A percentile compares a stretch with the other conserved stretches of the same genome.
Conservation (phyloP, 2,888 invertebrate genomes). For the Leucophenga montana region DNA sequence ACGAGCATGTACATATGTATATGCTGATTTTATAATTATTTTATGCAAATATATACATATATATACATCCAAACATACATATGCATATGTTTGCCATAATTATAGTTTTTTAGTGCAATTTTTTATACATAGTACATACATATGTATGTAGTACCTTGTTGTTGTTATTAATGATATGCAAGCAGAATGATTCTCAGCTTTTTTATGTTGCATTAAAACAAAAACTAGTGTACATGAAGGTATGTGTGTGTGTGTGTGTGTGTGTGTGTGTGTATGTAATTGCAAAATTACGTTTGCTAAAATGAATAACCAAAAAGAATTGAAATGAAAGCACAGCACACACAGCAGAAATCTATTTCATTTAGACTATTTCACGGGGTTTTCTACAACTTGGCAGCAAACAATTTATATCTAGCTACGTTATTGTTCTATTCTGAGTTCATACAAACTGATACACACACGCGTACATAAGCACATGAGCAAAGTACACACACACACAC, state of each 20-base stretch:
- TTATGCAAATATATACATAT: too few species aligned
- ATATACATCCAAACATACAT: too few species aligned
- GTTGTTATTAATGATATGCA: too few species aligned
- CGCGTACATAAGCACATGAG: neutral
- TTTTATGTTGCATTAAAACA: neutral
- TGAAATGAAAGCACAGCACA: neutral
- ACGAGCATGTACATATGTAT: too few species aligned
- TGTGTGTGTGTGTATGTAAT: slow-evolving; percentile 32
- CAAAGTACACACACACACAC: slow-evolving; percentile 15
- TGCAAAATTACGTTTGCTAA: slow-evolving; percentile 43
- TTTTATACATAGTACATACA: too few species aligned
- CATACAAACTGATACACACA: neutral
- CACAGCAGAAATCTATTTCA: neutral
- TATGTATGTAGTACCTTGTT: too few species aligned
- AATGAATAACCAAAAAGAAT: slow-evolving; percentile 11
- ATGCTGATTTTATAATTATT: too few species aligned
- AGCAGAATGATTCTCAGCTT: too few species aligned
- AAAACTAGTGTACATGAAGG: neutral
- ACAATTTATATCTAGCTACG: slow-evolving; percentile 23
- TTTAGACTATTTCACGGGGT: slow-evolving; percentile 20
- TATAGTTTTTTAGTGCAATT: too few species aligned
- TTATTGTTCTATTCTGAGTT: slow-evolving; percentile 31
- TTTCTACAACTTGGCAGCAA: slow-evolving; percentile 24
- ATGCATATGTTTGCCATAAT: too few species aligned
- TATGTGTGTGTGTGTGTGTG: neutral